These are phyloP conservation scores for Agonum fuliginosum DNA, from an alignment of 2,888 invertebrate species.

Conservation along the genomic window DNA sequence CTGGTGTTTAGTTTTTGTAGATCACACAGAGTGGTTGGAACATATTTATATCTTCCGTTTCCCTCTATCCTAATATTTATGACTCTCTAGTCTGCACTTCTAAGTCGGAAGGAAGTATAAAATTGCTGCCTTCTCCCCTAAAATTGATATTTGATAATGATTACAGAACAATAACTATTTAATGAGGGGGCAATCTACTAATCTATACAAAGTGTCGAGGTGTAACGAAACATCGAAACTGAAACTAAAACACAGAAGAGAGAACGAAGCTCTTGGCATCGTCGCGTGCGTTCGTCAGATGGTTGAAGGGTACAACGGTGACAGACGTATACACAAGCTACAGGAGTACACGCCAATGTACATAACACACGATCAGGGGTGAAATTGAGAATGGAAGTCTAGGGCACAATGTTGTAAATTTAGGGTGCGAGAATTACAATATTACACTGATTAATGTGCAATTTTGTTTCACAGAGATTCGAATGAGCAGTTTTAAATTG, in stretches of 20 bases:
- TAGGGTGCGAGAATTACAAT: too few species aligned
- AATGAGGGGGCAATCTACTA: slow-evolving; percentile 46
- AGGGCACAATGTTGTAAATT: too few species aligned
- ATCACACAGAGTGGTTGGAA: too few species aligned
- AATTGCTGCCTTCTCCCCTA: slow-evolving; percentile 30
- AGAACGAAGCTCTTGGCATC: background rate
- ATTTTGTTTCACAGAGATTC: too few species aligned
- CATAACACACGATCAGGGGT: background rate
- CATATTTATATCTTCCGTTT: background rate
- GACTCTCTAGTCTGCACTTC: background rate
- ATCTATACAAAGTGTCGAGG: background rate
- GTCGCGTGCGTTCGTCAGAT: slow-evolving; percentile 26
- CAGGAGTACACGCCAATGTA: slow-evolving; percentile 24
- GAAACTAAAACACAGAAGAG: slow-evolving; percentile 11
- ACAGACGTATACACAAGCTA: slow-evolving; percentile 21
- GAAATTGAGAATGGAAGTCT: background rate
- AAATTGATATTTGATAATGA: slow-evolving; percentile 57
- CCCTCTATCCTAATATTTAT: background rate
- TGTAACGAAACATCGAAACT: slow-evolving; percentile 24
- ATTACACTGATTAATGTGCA: too few species aligned
- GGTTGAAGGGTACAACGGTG: slow-evolving; percentile 29
- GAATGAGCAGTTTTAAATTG: too few species aligned
- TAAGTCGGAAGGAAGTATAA: slow-evolving; percentile 36
- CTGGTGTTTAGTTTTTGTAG: too few species aligned
- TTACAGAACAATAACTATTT: slow-evolving; percentile 52